Conservation (phyloP, 2,113 vertebrate species). For the Ciconia stormi region DNA sequence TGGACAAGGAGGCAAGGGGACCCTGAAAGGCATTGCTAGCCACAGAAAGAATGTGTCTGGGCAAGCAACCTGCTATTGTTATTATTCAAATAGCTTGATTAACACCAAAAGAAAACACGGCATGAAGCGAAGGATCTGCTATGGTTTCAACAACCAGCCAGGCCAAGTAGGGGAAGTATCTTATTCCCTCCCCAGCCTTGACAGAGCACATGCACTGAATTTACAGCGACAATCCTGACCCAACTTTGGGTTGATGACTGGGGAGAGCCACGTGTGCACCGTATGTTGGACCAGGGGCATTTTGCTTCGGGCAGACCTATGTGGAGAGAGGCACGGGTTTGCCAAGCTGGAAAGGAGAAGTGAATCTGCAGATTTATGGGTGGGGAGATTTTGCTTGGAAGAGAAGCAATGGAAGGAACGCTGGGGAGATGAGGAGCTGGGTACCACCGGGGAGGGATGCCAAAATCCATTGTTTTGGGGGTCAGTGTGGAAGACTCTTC, state of each 20-base stretch:
- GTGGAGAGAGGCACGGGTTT: fast-evolving
- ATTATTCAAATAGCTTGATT: not conserved
- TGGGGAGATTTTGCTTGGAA: not conserved
- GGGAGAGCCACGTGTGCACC: fast-evolving
- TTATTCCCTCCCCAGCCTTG: not conserved
- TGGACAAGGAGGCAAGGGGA: not conserved
- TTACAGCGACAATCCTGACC: not conserved
- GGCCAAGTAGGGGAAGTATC: not conserved
- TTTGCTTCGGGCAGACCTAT: not conserved
- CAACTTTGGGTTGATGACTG: not conserved
- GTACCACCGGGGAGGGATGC: not conserved
- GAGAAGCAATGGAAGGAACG: not conserved
- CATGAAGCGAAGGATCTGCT: not conserved
- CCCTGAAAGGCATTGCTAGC: not conserved
- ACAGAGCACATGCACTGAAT: not conserved
- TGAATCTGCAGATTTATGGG: not conserved
- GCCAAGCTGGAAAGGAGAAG: not conserved
- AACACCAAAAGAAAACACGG: not conserved
- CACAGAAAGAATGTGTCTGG: not conserved
- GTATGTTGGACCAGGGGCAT: not conserved
- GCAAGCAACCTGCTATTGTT: not conserved
- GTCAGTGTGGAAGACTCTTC: not conserved
- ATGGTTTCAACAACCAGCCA: not conserved
- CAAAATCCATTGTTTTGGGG: not conserved
- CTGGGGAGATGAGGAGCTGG: not conserved